Evolutionary conservation across 2,888 invertebrate genomes (phyloP).

Genomic region (Alcis repandata): DNA sequence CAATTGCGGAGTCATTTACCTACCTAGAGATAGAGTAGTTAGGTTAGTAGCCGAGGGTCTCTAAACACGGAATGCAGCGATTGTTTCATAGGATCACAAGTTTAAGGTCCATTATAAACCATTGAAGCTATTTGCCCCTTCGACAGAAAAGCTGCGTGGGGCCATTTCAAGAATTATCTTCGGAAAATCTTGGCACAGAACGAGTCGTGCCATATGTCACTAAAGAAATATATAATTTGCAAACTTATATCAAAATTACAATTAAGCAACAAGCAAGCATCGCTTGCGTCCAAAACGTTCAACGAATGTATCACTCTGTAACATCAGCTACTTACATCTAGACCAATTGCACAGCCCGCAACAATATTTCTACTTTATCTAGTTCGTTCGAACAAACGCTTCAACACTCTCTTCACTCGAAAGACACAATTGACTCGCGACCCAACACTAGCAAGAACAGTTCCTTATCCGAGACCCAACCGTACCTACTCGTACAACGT

Average conservation of each 20-base stretch:
- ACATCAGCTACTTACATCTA: conserved; percentile 73
- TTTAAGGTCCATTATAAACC: neutral
- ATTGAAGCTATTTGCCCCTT: neutral
- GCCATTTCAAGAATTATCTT: neutral
- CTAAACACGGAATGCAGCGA: too few species aligned
- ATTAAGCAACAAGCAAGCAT: conserved; percentile 51
- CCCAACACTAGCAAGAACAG: conserved; percentile 59
- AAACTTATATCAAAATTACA: conserved; percentile 42
- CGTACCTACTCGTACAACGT: conserved; percentile 52
- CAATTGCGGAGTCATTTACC: too few species aligned
- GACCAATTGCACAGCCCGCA: conserved; percentile 80
- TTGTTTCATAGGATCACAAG: too few species aligned
- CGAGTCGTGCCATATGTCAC: conserved; percentile 17
- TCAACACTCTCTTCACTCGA: conserved; percentile 63
- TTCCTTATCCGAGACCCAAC: conserved; percentile 47
- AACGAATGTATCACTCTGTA: conserved; percentile 55
- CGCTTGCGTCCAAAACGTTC: conserved; percentile 50
- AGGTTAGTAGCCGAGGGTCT: too few species aligned
- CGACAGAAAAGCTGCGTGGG: neutral
- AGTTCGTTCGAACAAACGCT: conserved; percentile 66
- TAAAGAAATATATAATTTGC: conserved; percentile 25
- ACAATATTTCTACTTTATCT: conserved; percentile 71
- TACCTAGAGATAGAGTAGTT: too few species aligned
- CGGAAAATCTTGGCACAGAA: conserved; percentile 14
- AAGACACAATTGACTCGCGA: conserved; percentile 74